Percentiles rank a stretch among this genome's conserved stretches.
Conservation (phyloP, 23 tunicate species). For the Styela plicata region DNA sequence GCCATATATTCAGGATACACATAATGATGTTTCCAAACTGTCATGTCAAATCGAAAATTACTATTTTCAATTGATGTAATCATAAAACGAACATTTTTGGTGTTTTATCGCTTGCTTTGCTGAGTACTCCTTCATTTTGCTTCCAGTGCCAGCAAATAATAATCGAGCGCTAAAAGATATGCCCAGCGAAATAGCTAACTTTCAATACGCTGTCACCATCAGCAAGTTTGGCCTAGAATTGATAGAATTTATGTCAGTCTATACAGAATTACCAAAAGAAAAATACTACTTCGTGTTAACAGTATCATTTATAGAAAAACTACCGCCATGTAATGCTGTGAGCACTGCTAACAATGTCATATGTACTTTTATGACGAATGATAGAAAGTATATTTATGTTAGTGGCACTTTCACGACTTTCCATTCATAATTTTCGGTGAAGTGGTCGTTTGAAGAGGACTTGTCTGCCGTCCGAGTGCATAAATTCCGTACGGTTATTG, state of each 20-base stretch:
- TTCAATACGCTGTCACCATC: not conserved
- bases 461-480: not conserved
- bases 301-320: too few species aligned
- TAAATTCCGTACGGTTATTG: slow-evolving; percentile 2
- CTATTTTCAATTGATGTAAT: too few species aligned
- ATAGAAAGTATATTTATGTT: not conserved
- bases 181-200: not conserved
- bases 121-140: not conserved
- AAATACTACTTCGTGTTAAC: too few species aligned
- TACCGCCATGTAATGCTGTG: too few species aligned
- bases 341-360: too few species aligned
- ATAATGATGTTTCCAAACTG: not conserved
- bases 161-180: not conserved
- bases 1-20: not conserved
- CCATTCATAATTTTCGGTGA: not conserved
- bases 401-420: slow-evolving; percentile 9
- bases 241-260: too few species aligned
- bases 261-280: too few species aligned
- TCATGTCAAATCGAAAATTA: not conserved
- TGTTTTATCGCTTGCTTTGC: not conserved
- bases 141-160: not conserved
- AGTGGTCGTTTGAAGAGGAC: not conserved
- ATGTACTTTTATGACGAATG: too few species aligned
- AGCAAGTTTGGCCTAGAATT: too few species aligned
- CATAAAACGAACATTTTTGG: not conserved